These are phyloP conservation scores for Xenopus tropicalis DNA, from an alignment of 2,113 vertebrate species.

Conservation along the genomic window UCB_Xtro_10.0 CM004448.2:122919001-122919500, in stretches of 20 bases:
- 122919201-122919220: slow-evolving; percentile 29
- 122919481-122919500: too few relatives aligned
- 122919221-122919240: slow-evolving; percentile 20
- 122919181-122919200: slow-evolving; percentile 31
- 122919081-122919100: slow-evolving; percentile 10
- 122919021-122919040: neutral
- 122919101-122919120: slow-evolving; percentile 17
- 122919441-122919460: neutral
- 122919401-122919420: neutral
- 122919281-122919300: slow-evolving; percentile 35
- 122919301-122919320: slow-evolving; percentile 5
- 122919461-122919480: too few relatives aligned
- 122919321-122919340: slow-evolving; percentile 9
- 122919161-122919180: slow-evolving; percentile 5
- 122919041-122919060: neutral
- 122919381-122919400: neutral
- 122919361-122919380: slow-evolving; percentile 8
- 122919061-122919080: neutral
- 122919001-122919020: neutral
- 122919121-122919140: slow-evolving; percentile 17
- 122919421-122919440: neutral
- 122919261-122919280: slow-evolving; percentile 13
- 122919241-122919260: slow-evolving; percentile 18
- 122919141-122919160: slow-evolving; percentile 6
- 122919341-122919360: neutral